phyloP scores from a whole-genome alignment of 2,888 invertebrate genomes.

The Coenonympha arcania region DNA sequence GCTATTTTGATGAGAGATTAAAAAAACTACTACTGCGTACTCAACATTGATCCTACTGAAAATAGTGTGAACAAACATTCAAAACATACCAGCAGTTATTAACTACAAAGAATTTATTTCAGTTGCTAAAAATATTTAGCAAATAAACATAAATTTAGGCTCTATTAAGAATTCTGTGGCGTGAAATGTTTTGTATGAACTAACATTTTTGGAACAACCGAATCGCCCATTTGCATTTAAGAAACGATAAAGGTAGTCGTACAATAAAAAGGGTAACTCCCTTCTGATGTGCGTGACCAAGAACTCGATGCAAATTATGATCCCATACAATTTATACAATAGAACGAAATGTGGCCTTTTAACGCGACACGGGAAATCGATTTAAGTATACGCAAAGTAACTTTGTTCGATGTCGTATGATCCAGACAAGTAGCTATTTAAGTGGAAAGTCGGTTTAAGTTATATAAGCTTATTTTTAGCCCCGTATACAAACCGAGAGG shows the following conservation, averaged over 20 bases:
- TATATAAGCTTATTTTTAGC: not conserved
- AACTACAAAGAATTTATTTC: too few species aligned
- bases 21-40: too few species aligned
- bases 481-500: too few species aligned
- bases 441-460: not conserved
- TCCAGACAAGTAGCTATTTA: not conserved
- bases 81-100: too few species aligned
- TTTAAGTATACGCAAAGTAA: conserved; percentile 45
- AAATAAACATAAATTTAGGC: not conserved
- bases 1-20: too few species aligned
- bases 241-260: conserved; percentile 48
- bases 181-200: not conserved
- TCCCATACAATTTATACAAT: conserved; percentile 69
- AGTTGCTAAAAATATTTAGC: too few species aligned
- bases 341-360: conserved; percentile 71
- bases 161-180: not conserved
- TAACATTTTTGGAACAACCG: not conserved
- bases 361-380: conserved; percentile 68
- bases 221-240: conserved; percentile 31
- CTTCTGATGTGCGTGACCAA: conserved; percentile 63
- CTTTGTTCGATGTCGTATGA: not conserved
- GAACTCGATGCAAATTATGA: conserved; percentile 68
- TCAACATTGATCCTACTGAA: too few species aligned
- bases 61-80: too few species aligned
- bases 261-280: conserved; percentile 60